Base-by-base conservation (phyloP, 2,797 vertebrate genomes). In the Esox lucius region DNA sequence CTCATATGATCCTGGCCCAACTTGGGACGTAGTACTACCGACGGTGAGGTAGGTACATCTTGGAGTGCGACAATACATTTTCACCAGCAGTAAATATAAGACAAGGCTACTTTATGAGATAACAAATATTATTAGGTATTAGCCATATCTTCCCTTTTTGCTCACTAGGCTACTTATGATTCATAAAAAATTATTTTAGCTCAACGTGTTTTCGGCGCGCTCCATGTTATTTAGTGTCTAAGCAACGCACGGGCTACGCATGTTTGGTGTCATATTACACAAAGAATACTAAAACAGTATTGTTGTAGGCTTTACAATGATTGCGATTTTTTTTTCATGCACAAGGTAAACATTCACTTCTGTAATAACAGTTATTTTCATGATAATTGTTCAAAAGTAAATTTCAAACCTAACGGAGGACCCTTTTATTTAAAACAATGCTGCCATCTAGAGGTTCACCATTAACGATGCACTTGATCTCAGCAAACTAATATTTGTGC, bases 1-100 rank as follows among this genome's bases (percentile, higher is more conserved):
- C 4, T 90, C 73, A 53, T 93, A 91, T 0, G 91, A 87, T 19
- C 90, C 90, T 5, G 91, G 90, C 2, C 92, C 92, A 9, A 93
- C 85, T 0, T 81, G 6, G 0, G 84, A 2, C 2, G 84, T 22
- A 0, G 87, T 84, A 35, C 70, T 68, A 71, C 82, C 66, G 1
- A 74, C n/a, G 15, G 80, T 17, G 39, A 51, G 0, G 48, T 59
- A 68, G 26, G 85, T 91, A 56, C 86, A 73, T 82, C 92, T 83
- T 0, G 87, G 87, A 67, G 87, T 81, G 39, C 89, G 84, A 19
- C 72, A 81, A 16, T 90, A 92, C 92, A 92, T 92, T 24, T 75
- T 75, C 61, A 64, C 61, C 64, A 66, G 64, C 3, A 24, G 19
- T 24, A 1, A 5, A 42, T 1, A 13, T 12, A 46, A 11, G 42